Base-by-base conservation (phyloP, 2,797 vertebrate species). In the Lates japonicus region DNA sequence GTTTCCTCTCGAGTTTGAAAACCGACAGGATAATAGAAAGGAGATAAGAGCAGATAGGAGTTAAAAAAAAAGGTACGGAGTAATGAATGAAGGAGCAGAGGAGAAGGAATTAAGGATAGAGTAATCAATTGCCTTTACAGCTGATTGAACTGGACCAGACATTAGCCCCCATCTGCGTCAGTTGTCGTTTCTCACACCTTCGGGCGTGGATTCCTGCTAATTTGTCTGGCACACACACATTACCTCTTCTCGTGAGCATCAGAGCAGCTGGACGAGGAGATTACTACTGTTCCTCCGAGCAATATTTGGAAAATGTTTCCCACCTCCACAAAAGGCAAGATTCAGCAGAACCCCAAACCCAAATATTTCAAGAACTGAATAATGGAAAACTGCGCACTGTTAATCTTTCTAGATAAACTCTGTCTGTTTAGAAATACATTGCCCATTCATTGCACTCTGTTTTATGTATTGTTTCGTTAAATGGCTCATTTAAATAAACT, bases 351-450 rank as follows among this genome's bases (percentile, higher is more conserved):
- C 75, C 42, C 19, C 63, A n/a, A 76, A 74, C 78, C 70, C 42
- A 80, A 81, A 82, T 86, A 64, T 80, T 77, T 78, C 63, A 79
- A 70, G 60, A 67, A 64, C 9, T 83, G 70, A 85, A 83, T 80
- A 77, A 78, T 82, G 70, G 67, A 75, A 78, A 78, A 68, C 58
- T n/a, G 54, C 67, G 54, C 0, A 3, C 49, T 71, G 68, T 84
- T 82, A 83, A 84, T 83, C 59, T 81, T 64, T 69, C 29, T 41
- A 80, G 74, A 59, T 72, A 70, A 87, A 75, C 51, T 49, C 29
- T 76, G 31, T 63, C 72, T 78, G 58, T 84, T 85, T 73, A 78
- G 70, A n/a, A 66, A 44, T 37, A 17, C 37, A 12, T 35, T 57
- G 71, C 41, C 46, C 73, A 61, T 78, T 82, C 55, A 41, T 48